phyloP scores from a whole-genome alignment of 2,113 vertebrate species.

The Ibidorhyncha struthersii region DNA sequence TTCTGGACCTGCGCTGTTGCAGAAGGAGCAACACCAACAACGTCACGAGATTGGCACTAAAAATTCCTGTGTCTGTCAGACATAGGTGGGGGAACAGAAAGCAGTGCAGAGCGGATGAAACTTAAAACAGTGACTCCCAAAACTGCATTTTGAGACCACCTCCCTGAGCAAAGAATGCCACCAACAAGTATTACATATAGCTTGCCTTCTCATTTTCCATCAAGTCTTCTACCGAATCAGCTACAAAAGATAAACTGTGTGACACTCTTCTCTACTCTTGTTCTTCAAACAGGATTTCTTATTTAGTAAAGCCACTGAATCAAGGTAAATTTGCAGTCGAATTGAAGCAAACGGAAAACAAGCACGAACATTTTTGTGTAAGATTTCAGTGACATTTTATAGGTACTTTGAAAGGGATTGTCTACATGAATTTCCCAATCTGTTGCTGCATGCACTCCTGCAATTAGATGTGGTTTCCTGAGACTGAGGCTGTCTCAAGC shows the following conservation, averaged over 20 bases:
- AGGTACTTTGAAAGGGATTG: not conserved
- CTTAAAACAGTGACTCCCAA: not conserved
- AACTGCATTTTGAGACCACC: not conserved
- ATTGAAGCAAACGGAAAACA: not conserved
- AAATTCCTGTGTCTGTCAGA: not conserved
- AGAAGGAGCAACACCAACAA: not conserved
- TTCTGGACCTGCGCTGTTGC: not conserved
- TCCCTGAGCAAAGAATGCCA: not conserved
- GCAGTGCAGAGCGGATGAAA: not conserved
- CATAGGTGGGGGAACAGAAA: accelerated
- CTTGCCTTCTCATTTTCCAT: not conserved
- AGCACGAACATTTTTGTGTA: not conserved
- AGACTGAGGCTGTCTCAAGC: not conserved
- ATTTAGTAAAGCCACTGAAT: not conserved
- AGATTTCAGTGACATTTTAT: not conserved
- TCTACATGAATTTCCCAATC: not conserved
- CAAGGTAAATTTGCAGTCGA: not conserved
- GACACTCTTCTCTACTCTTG: not conserved
- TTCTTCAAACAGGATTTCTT: not conserved
- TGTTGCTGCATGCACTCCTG: not conserved
- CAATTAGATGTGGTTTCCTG: not conserved
- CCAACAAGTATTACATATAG: not conserved
- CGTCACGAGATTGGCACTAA: not conserved
- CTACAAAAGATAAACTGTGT: not conserved
- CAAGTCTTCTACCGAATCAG: not conserved